These are phyloP conservation scores for Dicaeum eximium DNA, from an alignment of 2,113 vertebrate species.

Conservation along the genomic window DNA sequence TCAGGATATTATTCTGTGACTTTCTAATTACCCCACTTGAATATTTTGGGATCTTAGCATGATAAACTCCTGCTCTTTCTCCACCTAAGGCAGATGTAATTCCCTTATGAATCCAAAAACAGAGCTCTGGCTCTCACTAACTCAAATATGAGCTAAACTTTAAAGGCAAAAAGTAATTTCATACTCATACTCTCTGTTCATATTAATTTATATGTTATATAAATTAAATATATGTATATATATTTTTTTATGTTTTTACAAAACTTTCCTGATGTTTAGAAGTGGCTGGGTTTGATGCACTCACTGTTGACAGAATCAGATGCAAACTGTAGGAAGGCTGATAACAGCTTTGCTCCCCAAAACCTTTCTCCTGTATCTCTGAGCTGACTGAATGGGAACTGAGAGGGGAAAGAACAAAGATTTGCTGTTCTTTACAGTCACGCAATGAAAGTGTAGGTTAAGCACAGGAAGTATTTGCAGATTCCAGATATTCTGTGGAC, in stretches of 20 bases:
- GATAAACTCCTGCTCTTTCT: not conserved
- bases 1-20: not conserved
- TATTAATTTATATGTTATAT: not conserved
- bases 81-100: not conserved
- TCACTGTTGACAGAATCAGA: not conserved
- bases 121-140: not conserved
- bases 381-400: not conserved
- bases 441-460: conserved; percentile 56
- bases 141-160: not conserved
- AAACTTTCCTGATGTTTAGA: not conserved
- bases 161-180: not conserved
- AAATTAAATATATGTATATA: not conserved
- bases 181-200: not conserved
- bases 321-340: conserved; percentile 46
- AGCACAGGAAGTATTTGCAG: conserved; percentile 61
- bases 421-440: conserved; percentile 62
- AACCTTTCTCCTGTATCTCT: conserved; percentile 30
- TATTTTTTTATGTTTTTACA: not conserved
- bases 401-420: conserved; percentile 48
- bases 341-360: conserved; percentile 34
- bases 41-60: not conserved
- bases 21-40: not conserved
- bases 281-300: not conserved
- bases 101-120: not conserved
- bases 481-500: conserved; percentile 56